Conservation (phyloP, 1,140 invertebrate species). For the Bombus superbus region DNA sequence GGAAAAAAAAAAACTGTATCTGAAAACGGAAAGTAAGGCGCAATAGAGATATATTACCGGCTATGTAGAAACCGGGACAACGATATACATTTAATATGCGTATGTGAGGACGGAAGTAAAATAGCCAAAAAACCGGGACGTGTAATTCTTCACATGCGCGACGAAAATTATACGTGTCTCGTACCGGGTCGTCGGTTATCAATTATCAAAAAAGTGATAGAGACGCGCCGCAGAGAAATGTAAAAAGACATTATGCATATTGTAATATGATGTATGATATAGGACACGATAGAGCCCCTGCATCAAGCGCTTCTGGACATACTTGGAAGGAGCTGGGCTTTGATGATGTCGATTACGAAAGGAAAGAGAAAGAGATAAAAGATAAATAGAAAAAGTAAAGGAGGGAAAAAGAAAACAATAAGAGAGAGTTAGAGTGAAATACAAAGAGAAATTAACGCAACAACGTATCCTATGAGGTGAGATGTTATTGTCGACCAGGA, state of each 20-base stretch:
- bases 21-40: constrained; percentile 26
- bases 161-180: constrained; percentile 38
- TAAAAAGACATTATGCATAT: constrained; percentile 59
- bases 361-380: constrained; percentile 23
- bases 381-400: not conserved
- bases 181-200: constrained; percentile 53
- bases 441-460: constrained; percentile 8
- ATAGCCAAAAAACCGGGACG: constrained; percentile 23
- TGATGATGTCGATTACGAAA: constrained; percentile 37
- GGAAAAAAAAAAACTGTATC: not conserved
- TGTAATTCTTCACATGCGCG: constrained; percentile 29
- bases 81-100: constrained; percentile 9
- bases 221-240: constrained; percentile 58
- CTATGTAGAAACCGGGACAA: constrained; percentile 36
- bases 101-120: constrained; percentile 32
- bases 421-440: constrained; percentile 9
- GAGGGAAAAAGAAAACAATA: not conserved
- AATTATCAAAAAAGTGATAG: constrained; percentile 56
- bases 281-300: constrained; percentile 68
- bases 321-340: constrained; percentile 58
- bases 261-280: constrained; percentile 76
- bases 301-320: constrained; percentile 62
- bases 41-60: constrained; percentile 6
- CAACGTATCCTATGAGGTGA: constrained; percentile 49
- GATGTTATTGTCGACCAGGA: constrained; percentile 67